phyloP scores from a whole-genome alignment of 2,888 invertebrate species.

The Dilophus febrilis region DNA sequence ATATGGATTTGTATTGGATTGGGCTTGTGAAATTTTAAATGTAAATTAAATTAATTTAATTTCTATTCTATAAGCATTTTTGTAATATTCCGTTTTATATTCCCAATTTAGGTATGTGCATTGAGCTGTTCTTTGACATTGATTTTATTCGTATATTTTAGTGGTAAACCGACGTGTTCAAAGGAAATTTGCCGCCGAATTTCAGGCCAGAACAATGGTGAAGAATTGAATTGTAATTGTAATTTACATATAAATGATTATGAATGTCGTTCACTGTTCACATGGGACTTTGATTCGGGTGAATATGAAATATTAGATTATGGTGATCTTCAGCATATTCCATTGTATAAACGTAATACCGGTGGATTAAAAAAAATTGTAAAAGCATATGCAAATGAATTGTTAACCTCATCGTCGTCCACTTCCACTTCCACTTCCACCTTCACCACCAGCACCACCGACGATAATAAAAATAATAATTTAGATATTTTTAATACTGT shows the following conservation, averaged over 20 bases:
- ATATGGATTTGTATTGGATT: constrained; percentile 29
- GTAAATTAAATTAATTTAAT: constrained; percentile 13
- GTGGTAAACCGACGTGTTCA: constrained; percentile 15
- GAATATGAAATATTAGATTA: constrained; percentile 29
- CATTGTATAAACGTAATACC: constrained; percentile 10
- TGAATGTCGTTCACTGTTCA: constrained; percentile 28
- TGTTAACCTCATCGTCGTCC: constrained; percentile 18
- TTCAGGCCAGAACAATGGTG: constrained; percentile 15
- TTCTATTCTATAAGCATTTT: background rate
- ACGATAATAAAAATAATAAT: constrained; percentile 12
- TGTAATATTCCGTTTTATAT: no score
- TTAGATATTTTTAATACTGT: constrained; percentile 24
- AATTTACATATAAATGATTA: constrained; percentile 26
- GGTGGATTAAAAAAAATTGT: constrained; percentile 21
- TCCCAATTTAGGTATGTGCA: constrained; percentile 28
- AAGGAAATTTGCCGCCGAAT: no score
- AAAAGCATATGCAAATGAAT: constrained; percentile 23
- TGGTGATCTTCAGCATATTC: constrained; percentile 24
- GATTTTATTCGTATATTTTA: constrained; percentile 19
- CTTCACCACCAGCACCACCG: no score
- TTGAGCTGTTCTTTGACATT: constrained; percentile 23
- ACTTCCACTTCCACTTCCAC: no score
- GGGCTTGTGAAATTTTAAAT: constrained; percentile 28
- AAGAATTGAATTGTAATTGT: constrained; percentile 19
- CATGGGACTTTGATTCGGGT: constrained; percentile 28